phyloP scores from a whole-genome alignment of 1,140 invertebrate genomes.

The Drosophila micromelanica region DNA sequence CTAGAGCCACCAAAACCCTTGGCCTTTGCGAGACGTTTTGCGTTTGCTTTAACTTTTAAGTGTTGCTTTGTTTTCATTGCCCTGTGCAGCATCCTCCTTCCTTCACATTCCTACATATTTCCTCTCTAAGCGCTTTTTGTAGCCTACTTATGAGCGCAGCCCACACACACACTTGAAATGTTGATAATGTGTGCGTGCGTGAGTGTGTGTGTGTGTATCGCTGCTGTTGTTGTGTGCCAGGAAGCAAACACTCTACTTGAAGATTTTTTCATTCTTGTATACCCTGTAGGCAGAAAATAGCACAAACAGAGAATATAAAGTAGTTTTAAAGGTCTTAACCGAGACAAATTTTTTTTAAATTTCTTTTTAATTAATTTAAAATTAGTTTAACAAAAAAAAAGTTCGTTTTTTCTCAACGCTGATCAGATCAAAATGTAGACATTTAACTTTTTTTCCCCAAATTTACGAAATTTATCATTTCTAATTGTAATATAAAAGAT shows the following conservation, averaged over 20 bases:
- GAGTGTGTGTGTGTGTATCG: constrained; percentile 34
- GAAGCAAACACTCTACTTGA: constrained; percentile 77
- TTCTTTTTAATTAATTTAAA: no score
- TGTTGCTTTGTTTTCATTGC: constrained; percentile 73
- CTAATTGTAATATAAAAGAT: no score
- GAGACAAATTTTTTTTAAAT: no score
- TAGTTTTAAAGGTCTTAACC: no score
- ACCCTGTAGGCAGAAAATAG: constrained; percentile 2
- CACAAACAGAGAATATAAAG: no score
- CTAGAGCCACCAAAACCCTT: constrained; percentile 1
- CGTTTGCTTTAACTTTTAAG: constrained; percentile 78
- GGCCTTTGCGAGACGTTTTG: constrained; percentile 45
- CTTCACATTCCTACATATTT: not conserved
- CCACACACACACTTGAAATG: constrained; percentile 53
- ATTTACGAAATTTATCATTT: no score
- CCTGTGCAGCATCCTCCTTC: not conserved
- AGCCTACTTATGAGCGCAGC: constrained; percentile 59
- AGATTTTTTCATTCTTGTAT: constrained; percentile 33
- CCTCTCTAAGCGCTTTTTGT: constrained; percentile 24
- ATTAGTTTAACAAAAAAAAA: no score
- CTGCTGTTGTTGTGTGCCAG: constrained; percentile 60
- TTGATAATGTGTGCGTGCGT: constrained; percentile 62
- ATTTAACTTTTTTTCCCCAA: no score
- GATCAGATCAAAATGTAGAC: no score
- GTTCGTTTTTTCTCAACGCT: no score